These are phyloP conservation scores for Catocala sponsa DNA, from an alignment of 2,888 invertebrate species.

Conservation along the genomic window DNA sequence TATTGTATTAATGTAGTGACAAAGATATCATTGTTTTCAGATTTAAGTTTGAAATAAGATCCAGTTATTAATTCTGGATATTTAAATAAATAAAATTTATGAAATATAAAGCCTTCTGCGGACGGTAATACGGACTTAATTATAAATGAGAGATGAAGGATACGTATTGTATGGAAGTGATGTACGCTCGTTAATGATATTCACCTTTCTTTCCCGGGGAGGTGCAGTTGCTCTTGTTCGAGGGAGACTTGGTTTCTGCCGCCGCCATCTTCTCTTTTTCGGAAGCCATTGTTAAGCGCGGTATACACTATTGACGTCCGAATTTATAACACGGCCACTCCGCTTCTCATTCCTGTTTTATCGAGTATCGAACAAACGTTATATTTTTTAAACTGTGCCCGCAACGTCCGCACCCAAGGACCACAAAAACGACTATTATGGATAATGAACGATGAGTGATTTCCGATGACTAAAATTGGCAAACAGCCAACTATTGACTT, in stretches of 20 bases:
- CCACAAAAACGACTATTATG: constrained; percentile 62
- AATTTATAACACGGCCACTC: constrained; percentile 67
- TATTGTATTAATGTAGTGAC: no score
- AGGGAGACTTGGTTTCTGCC: constrained; percentile 80
- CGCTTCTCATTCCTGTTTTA: constrained; percentile 75
- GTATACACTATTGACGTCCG: constrained; percentile 60
- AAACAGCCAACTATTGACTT: constrained; percentile 77
- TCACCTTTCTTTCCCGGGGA: constrained; percentile 87
- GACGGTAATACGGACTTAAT: no score
- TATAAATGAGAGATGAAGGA: no score
- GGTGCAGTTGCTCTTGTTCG: constrained; percentile 83
- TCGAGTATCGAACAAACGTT: constrained; percentile 34
- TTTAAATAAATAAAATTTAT: no score
- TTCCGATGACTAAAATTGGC: constrained; percentile 74
- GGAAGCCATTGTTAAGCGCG: constrained; percentile 76
- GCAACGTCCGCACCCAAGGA: constrained; percentile 69
- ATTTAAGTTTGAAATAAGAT: no score
- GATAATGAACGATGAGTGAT: constrained; percentile 78
- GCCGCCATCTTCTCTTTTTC: constrained; percentile 86
- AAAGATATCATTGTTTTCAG: no score
- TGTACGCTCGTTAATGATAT: constrained; percentile 19
- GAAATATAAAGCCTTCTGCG: no score
- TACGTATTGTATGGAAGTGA: no score
- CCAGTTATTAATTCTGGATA: no score
- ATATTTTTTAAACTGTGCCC: constrained; percentile 40